Conservation (phyloP, 1,140 invertebrate genomes). For the Drosophila paulistorum region DNA sequence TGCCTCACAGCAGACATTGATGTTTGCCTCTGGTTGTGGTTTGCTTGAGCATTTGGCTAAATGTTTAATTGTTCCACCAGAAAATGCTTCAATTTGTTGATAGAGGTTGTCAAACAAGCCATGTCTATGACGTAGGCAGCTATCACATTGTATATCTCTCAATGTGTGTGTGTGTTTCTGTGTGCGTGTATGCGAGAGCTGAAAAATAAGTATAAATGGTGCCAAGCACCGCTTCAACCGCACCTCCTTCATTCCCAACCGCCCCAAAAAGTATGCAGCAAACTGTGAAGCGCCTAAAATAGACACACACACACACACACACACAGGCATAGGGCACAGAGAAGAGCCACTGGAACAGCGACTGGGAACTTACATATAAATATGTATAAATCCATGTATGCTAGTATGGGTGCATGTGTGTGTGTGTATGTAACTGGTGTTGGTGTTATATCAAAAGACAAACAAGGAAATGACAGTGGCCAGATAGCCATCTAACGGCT, state of each 20-base stretch:
- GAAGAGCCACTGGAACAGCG: constrained; percentile 32
- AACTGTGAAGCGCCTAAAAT: constrained; percentile 49
- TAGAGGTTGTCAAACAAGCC: constrained; percentile 43
- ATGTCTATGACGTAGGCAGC: constrained; percentile 48
- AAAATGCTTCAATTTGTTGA: constrained; percentile 16
- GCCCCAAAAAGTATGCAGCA: constrained; percentile 45
- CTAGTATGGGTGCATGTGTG: not conserved
- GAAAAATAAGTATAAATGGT: constrained; percentile 47
- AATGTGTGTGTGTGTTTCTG: constrained; percentile 26
- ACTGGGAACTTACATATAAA: constrained; percentile 26
- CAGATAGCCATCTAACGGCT: constrained; percentile 47
- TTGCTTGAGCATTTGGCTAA: constrained; percentile 25
- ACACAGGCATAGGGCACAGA: constrained; percentile 43
- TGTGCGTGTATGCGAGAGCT: constrained; percentile 28
- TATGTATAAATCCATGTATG: not conserved
- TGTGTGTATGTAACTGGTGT: constrained; percentile 13
- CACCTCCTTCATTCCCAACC: constrained; percentile 7
- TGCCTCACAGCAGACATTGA: constrained; percentile 40
- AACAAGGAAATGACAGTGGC: constrained; percentile 63
- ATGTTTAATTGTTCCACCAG: constrained; percentile 37
- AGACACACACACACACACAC: constrained; percentile 29
- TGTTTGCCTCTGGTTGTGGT: constrained; percentile 13
- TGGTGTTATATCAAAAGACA: constrained; percentile 51
- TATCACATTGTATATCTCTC: not conserved
- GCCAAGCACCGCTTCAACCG: constrained; percentile 54